These are phyloP conservation scores for Synanceia verrucosa DNA, from an alignment of 2,797 vertebrate genomes.

Conservation along the genomic window DNA sequence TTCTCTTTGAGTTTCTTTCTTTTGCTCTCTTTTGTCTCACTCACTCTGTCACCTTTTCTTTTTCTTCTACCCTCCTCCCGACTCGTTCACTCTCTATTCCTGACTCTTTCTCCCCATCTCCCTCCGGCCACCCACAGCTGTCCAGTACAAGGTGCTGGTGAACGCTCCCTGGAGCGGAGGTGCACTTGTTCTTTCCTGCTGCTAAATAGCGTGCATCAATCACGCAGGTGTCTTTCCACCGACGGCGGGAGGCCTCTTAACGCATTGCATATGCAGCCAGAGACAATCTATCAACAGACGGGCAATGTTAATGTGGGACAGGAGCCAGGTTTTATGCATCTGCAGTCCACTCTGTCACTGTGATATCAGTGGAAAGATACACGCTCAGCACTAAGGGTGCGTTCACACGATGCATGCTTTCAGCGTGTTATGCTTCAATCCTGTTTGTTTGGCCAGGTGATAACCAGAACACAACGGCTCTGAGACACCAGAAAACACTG, in stretches of 20 bases:
- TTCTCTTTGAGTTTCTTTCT: slow-evolving; percentile 2
- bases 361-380: slow-evolving; percentile 19
- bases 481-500: slow-evolving; percentile 26
- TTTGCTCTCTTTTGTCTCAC: slow-evolving; percentile 61
- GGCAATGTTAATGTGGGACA: slow-evolving; percentile 53
- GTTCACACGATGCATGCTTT: background rate
- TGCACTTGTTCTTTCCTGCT: slow-evolving; percentile 77
- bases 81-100: background rate
- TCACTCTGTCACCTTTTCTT: slow-evolving; percentile 4
- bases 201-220: slow-evolving; percentile 72
- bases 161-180: slow-evolving; percentile 85
- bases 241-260: slow-evolving; percentile 53
- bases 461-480: slow-evolving; percentile 19
- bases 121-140: slow-evolving; percentile 91
- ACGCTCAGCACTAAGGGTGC: background rate
- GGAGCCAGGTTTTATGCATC: slow-evolving; percentile 58
- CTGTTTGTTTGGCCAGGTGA: slow-evolving; percentile 67
- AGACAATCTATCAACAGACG: slow-evolving; percentile 64
- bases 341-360: slow-evolving; percentile 47
- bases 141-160: slow-evolving; percentile 85
- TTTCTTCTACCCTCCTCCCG: background rate
- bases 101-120: slow-evolving; percentile 59
- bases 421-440: background rate
- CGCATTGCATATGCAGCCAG: slow-evolving; percentile 57
- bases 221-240: slow-evolving; percentile 69